Evolutionary conservation across 1,140 invertebrate species (phyloP), one percentile per base, ranked within the genome.

Genomic region (Rhizoglyphus robini): DNA sequence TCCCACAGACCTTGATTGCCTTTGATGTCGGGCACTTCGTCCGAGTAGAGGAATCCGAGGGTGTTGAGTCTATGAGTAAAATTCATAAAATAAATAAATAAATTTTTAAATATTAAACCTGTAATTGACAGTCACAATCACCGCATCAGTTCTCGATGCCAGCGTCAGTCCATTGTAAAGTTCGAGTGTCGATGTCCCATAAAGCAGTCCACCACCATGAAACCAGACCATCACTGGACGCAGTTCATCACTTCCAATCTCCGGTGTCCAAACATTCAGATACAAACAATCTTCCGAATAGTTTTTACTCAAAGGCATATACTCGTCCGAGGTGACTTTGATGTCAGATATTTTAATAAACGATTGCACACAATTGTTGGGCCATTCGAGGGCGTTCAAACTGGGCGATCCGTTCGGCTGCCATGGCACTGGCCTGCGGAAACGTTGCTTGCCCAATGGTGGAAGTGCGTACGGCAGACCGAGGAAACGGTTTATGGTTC

Each of bases 381-480:
- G 29, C 57, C 57, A 59, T 27, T 59, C 4, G 1, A 34, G 3
- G 2, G 57, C 57, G 8, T 27, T 59, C 1, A 59, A 27, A 25
- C 20, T 11, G 23, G 15, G 1, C 13, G 20, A 32, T 32, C 36
- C 29, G 18, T 30, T 18, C 4, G 83, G 3, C 3, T 46, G 15
- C 18, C 18, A 3, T 1, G 89, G 88, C 67, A 85, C 78, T 0
- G 93, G 91, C 69, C 87, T 85, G 20, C 85, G 81, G 76, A 96
- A 97, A 62, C 94, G 80, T 32, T 94, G 77, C 29, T 88, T 83
- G 0, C 88, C 89, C 11, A 84, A 49, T 0, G 93, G 93, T 0
- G 93, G 89, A 74, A 93, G 90, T 0, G 92, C 92, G 75, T 89
- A 96, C 0, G 94, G 94, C 67, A 97, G 91, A 3, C 91, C 90